A percentile compares a stretch with the other conserved stretches of the same genome.
Evolutionary conservation across 2,113 vertebrate species (phyloP).

Genomic region (Numenius arquata): DNA sequence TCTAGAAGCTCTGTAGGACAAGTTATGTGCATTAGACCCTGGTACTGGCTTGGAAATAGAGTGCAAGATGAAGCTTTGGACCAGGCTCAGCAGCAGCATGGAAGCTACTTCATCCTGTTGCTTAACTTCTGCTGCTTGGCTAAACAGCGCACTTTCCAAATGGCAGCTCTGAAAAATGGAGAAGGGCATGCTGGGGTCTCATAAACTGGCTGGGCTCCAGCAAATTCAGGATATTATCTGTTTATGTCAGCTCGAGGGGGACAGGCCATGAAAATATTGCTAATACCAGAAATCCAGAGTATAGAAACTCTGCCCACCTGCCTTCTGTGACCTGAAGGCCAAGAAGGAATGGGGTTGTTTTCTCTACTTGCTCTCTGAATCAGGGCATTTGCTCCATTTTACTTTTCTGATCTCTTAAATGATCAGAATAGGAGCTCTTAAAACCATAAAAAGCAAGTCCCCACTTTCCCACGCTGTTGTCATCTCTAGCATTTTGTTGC

Average conservation of each 20-base stretch:
- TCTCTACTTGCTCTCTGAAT: background rate
- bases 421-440: constrained; percentile 36
- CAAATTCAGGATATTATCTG: background rate
- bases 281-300: background rate
- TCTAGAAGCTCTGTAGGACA: background rate
- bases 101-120: background rate
- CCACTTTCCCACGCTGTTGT: constrained; percentile 14
- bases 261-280: background rate
- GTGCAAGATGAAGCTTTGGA: background rate
- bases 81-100: rapidly evolving
- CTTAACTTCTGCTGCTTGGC: background rate
- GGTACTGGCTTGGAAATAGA: background rate
- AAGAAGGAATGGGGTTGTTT: background rate
- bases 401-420: constrained; percentile 50
- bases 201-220: background rate
- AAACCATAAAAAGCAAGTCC: constrained; percentile 44
- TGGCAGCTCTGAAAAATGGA: background rate
- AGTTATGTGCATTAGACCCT: rapidly evolving
- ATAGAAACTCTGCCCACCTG: background rate
- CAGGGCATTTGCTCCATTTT: background rate
- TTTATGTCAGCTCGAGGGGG: background rate
- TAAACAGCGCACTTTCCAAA: background rate
- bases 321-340: background rate
- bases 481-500: constrained; percentile 56
- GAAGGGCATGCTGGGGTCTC: background rate